Base-by-base conservation (phyloP, 2,797 vertebrate genomes). In the Sardinella longiceps region DNA sequence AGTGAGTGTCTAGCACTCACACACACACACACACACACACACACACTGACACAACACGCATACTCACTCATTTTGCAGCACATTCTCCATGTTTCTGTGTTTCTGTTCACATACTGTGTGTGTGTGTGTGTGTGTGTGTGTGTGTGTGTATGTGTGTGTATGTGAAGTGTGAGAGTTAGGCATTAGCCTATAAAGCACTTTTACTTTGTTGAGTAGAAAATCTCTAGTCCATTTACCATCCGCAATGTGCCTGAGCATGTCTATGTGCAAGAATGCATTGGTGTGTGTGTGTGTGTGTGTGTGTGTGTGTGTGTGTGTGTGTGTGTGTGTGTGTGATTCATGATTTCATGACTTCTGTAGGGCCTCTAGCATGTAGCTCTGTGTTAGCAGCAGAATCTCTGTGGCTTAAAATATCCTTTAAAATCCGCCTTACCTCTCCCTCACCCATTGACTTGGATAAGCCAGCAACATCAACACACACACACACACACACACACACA, bases 321-420 rank as follows among this genome's bases (percentile, higher is more conserved):
- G 30, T 74, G 14, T n/a, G 80, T 83, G 66, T 86, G 81, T 84
- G 70, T 39, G 70, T 18, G 43, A n/a, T n/a, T n/a, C n/a, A n/a
- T n/a, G n/a, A n/a, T n/a, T 6, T 48, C 70, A 82, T 77, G 80
- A 80, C 43, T 53, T 48, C 45, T 58, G 23, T 84, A n/a, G 81
- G 45, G 30, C 83, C 83, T 85, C 86, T 81, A 81, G 80, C 83
- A 82, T 85, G 80, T 86, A 81, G 85, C 85, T 86, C 11, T 5
- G 87, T 87, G 88, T 91, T 84, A 87, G 45, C 50, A 87, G 82
- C 51, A 86, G 84, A 92, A 89, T 90, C 90, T 88, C 91, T 88
- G 89, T 80, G 28, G 85, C 92, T 94, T 94, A 93, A 95, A 94
- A 95, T 94, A 95, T 89, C 87, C 70, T 60, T 83, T 90, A 86